These are phyloP conservation scores for Myiagra hebetior DNA, from an alignment of 2,113 vertebrate species.

Conservation along the genomic window DNA sequence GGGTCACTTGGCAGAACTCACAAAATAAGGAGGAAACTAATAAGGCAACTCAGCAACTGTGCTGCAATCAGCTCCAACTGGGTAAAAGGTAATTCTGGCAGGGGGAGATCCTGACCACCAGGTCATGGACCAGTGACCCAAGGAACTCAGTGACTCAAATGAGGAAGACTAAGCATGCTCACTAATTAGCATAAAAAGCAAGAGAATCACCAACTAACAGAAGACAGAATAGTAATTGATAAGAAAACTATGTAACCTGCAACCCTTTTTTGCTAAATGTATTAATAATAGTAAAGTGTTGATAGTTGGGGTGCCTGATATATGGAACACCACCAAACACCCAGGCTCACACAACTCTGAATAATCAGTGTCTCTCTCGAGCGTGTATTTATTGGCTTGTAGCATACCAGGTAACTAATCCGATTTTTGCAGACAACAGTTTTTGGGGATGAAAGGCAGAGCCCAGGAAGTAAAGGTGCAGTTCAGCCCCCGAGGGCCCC, in stretches of 20 bases:
- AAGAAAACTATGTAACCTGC: neutral
- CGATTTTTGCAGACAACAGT: neutral
- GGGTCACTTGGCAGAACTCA: neutral
- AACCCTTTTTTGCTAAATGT: neutral
- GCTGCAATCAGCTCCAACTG: neutral
- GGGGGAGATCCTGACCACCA: neutral
- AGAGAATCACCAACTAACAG: neutral
- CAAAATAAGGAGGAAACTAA: neutral
- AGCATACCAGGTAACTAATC: neutral
- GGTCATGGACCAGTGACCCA: neutral
- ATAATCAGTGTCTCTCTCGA: neutral
- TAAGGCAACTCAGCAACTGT: neutral
- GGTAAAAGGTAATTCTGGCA: neutral
- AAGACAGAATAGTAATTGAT: neutral
- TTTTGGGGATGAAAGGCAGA: neutral
- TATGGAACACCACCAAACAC: neutral
- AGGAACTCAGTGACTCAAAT: neutral
- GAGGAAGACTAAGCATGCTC: neutral
- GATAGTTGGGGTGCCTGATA: neutral
- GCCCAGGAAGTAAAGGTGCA: fast-evolving
- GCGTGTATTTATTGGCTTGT: neutral
- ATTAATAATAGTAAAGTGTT: neutral
- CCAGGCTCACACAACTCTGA: neutral
- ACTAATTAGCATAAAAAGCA: neutral
- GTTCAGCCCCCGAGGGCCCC: fast-evolving